phyloP scores from a whole-genome alignment of 2,113 vertebrate genomes.

The Tachycineta bicolor region DNA sequence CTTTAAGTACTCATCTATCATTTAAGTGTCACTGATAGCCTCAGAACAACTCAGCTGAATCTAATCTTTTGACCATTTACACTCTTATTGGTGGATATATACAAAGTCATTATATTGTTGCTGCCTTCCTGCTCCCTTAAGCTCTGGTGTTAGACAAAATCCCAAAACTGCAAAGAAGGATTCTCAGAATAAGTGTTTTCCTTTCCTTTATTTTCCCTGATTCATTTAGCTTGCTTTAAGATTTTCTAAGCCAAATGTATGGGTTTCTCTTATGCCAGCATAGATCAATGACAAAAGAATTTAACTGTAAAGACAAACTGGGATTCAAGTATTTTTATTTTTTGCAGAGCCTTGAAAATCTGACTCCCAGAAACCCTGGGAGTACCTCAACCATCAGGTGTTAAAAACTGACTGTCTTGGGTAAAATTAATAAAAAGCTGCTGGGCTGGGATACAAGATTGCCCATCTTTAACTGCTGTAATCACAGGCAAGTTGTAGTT shows the following conservation, averaged over 20 bases:
- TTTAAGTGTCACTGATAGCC: not conserved
- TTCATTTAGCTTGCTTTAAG: not conserved
- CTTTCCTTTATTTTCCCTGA: not conserved
- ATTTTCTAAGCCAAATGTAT: not conserved
- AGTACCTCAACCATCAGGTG: not conserved
- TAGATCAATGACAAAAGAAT: not conserved
- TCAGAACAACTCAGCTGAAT: slow-evolving; percentile 5
- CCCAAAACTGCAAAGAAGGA: not conserved
- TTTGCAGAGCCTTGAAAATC: not conserved
- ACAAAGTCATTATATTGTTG: not conserved
- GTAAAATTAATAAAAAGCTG: not conserved
- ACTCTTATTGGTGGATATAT: not conserved
- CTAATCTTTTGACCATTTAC: not conserved
- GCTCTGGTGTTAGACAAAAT: not conserved
- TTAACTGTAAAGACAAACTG: not conserved
- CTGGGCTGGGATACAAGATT: not conserved
- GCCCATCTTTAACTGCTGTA: not conserved
- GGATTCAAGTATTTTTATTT: not conserved
- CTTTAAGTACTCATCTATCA: slow-evolving; percentile 1
- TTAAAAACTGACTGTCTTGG: not conserved
- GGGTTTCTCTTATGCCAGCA: not conserved
- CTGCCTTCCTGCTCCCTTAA: not conserved
- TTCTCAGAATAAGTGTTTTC: not conserved
- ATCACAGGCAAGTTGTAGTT: not conserved
- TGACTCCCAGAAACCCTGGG: not conserved